A percentile compares a stretch with the other conserved stretches of the same genome.
Conservation (phyloP, 2,113 vertebrate genomes). For the Gymnorhina tibicen region DNA sequence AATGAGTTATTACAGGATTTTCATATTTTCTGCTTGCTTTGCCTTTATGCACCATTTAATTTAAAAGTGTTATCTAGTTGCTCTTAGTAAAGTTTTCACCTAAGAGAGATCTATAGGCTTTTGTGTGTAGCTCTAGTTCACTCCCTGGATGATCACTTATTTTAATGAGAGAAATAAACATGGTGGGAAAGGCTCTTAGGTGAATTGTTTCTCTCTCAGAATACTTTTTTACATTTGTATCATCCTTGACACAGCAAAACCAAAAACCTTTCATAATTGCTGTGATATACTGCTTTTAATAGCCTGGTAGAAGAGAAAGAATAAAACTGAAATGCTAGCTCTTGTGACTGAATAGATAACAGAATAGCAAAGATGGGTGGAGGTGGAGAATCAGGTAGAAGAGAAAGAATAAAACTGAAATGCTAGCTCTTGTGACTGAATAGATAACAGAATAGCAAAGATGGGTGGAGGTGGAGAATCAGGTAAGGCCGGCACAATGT, state of each 20-base stretch:
- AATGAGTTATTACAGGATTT: background rate
- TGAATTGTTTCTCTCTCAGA: background rate
- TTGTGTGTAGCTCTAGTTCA: background rate
- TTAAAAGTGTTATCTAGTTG: background rate
- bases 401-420: background rate
- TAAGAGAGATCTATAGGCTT: background rate
- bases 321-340: background rate
- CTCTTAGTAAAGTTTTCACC: background rate
- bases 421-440: background rate
- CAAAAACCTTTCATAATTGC: background rate
- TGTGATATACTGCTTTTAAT: background rate
- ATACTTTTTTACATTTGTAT: background rate
- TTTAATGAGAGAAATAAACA: conserved; percentile 12
- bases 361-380: background rate
- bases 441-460: background rate
- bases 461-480: background rate
- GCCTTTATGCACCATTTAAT: background rate
- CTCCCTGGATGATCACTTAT: background rate
- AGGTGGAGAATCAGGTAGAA: background rate
- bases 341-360: background rate
- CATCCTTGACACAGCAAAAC: background rate
- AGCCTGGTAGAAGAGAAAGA: background rate
- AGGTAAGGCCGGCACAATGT: background rate
- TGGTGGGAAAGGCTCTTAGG: background rate
- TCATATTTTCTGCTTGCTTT: background rate